Conservation (phyloP, 2,797 vertebrate species). For the Heteromormyrus szaboi region DNA sequence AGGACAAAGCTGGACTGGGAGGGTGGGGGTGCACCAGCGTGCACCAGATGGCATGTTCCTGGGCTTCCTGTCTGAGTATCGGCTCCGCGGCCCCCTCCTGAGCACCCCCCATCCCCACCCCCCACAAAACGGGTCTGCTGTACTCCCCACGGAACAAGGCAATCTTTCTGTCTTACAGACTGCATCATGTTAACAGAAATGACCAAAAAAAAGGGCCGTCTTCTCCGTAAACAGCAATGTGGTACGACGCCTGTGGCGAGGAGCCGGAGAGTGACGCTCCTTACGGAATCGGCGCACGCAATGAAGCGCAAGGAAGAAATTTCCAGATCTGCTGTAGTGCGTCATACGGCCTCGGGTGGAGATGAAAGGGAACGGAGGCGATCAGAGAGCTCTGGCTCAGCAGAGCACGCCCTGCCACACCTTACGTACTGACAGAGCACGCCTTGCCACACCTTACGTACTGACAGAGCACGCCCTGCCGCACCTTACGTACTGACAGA, state of each 20-base stretch:
- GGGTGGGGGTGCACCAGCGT: background rate
- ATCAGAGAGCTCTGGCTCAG: background rate
- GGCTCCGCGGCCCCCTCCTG: background rate
- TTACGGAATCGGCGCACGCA: background rate
- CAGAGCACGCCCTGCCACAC: too few species aligned
- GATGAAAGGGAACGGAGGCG: background rate
- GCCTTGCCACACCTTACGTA: background rate
- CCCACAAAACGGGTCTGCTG: background rate
- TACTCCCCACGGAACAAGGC: background rate
- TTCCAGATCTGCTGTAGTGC: background rate
- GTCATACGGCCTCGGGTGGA: background rate
- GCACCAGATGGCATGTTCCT: background rate
- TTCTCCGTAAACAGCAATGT: background rate
- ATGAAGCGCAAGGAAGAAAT: background rate
- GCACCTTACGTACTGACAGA: too few species aligned
- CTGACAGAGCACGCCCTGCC: background rate
- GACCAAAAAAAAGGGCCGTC: background rate
- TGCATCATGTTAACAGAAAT: background rate
- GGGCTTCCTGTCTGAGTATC: background rate
- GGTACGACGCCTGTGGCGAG: background rate
- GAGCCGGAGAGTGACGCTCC: background rate
- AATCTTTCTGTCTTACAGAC: background rate
- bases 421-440: too few species aligned
- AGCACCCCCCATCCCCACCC: background rate
- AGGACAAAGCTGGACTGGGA: background rate